These are phyloP conservation scores for Melinopterus prodromus DNA, from an alignment of 2,888 invertebrate genomes.

Conservation along the genomic window DNA sequence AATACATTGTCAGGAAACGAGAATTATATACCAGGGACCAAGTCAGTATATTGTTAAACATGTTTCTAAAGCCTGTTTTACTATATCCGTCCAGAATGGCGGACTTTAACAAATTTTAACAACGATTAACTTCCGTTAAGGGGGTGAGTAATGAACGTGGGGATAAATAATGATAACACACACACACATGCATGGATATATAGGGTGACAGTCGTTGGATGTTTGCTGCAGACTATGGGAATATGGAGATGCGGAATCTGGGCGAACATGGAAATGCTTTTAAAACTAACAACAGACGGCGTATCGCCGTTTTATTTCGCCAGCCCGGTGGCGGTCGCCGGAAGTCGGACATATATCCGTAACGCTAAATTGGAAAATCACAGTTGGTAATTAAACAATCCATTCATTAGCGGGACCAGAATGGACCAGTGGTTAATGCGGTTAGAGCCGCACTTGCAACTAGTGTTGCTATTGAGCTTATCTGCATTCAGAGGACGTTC, in stretches of 20 bases:
- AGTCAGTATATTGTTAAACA: not conserved
- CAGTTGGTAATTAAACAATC: slow-evolving; percentile 4
- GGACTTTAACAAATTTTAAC: slow-evolving; percentile 4
- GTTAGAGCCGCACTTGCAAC: not conserved
- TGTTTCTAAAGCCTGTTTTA: not conserved
- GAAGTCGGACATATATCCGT: not conserved
- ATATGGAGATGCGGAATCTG: not conserved
- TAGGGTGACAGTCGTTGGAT: not conserved
- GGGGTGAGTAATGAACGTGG: not conserved
- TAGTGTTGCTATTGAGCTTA: not conserved
- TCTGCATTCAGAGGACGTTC: not conserved
- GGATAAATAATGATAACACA: not conserved
- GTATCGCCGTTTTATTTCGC: not conserved
- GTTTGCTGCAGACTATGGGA: not conserved
- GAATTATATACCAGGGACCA: too few relatives aligned
- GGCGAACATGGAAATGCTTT: not conserved
- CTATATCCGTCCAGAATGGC: not conserved
- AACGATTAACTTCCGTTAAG: not conserved
- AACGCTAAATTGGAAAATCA: not conserved
- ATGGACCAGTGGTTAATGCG: not conserved
- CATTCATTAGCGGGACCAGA: not conserved
- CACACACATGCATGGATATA: not conserved
- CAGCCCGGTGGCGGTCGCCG: not conserved
- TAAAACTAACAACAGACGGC: not conserved
- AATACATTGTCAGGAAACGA: not conserved